phyloP scores from a whole-genome alignment of 2,113 vertebrate species.

The Actenoides hombroni region DNA sequence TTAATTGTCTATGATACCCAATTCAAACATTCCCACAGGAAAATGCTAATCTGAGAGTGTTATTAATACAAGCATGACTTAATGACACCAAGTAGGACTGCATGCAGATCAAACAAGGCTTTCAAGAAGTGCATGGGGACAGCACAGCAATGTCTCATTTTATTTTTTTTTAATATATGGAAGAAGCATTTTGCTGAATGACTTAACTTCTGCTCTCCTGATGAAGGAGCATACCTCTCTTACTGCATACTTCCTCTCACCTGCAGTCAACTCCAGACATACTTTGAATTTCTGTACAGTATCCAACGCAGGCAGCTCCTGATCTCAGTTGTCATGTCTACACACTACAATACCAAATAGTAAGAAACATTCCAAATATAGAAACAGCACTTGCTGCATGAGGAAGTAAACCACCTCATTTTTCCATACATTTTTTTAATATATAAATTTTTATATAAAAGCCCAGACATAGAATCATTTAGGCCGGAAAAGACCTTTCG shows the following conservation, averaged over 20 bases:
- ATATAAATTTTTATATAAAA: too few relatives aligned
- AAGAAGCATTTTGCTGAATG: neutral
- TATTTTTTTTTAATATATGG: rapidly evolving
- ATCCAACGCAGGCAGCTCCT: neutral
- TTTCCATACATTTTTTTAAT: too few relatives aligned
- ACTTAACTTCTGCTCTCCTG: neutral
- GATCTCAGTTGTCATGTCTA: neutral
- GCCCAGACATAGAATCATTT: neutral
- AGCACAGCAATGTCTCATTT: neutral
- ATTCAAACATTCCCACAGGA: neutral
- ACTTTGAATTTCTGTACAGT: neutral
- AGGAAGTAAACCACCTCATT: neutral
- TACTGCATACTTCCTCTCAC: neutral
- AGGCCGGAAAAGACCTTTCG: neutral
- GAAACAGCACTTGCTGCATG: neutral
- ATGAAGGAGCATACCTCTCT: neutral
- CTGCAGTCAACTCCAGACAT: neutral
- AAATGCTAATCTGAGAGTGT: neutral
- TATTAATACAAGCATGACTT: neutral
- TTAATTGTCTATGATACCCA: neutral
- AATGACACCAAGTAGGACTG: neutral
- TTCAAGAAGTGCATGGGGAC: neutral
- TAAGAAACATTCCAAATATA: neutral
- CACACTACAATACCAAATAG: neutral
- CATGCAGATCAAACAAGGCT: neutral